A percentile compares a stretch with the other conserved stretches of the same genome.
phyloP scores from a whole-genome alignment of 2,888 invertebrate species.

The Drosophila affinis region DNA sequence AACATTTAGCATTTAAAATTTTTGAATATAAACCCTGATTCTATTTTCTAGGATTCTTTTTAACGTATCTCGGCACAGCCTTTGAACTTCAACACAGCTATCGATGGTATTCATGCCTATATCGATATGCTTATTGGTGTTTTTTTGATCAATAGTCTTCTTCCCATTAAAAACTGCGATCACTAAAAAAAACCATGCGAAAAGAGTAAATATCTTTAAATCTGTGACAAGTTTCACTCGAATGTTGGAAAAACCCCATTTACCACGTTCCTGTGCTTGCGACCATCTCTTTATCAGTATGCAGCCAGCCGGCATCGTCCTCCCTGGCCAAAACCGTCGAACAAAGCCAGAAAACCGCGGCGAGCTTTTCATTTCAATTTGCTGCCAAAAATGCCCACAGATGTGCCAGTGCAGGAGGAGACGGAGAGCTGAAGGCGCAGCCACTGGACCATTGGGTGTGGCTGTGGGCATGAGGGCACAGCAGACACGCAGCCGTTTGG shows the following conservation, averaged over 20 bases:
- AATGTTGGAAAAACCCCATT: constrained; percentile 3
- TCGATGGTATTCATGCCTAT: not conserved
- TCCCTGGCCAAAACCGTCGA: constrained; percentile 40
- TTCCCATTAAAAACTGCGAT: not conserved
- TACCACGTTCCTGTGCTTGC: not conserved
- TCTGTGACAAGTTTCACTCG: not conserved
- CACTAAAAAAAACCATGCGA: not conserved
- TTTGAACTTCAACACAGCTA: not conserved
- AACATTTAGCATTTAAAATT: no score
- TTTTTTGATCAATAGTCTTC: not conserved
- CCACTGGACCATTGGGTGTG: not conserved
- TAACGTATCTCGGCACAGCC: no score
- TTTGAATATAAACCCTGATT: no score
- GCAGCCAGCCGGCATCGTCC: constrained; percentile 19
- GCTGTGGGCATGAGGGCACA: constrained; percentile 7
- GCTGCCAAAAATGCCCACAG: constrained; percentile 44
- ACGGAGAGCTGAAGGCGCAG: not conserved
- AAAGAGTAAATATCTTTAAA: not conserved
- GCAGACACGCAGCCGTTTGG: constrained; percentile 60
- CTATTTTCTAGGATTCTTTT: no score
- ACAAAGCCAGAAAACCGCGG: constrained; percentile 61
- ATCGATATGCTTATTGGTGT: not conserved
- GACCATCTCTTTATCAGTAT: constrained; percentile 54
- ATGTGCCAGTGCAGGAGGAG: constrained; percentile 8
- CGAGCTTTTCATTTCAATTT: constrained; percentile 71